Base-by-base conservation (phyloP, 2,888 invertebrate genomes). In the Yponomeuta evonymella region DNA sequence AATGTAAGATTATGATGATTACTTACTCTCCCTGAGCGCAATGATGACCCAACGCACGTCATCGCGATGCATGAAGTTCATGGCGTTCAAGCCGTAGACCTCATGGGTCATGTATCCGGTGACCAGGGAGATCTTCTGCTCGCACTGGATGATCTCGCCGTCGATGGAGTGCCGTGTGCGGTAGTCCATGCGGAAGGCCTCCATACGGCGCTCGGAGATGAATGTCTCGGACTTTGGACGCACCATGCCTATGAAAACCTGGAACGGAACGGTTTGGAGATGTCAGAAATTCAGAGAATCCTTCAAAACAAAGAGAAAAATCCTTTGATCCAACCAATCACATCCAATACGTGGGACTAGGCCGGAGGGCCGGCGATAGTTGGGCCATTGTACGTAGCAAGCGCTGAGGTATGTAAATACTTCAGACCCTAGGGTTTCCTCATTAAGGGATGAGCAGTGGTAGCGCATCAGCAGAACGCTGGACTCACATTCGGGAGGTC, bases 21-120 rank as follows among this genome's bases (percentile, higher is more conserved):
- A 84, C 90, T 88, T 79, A 90, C 90, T 97, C 87, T 97, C 96
- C 76, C 96, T 93, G 70, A 98, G 93, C 0, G 97, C 97, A 71
- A 97, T 95, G 86, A 97, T 95, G 10, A 97, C 96, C 96, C 96
- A 97, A 77, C 95, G 94, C 12, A 96, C 96, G 85, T 98, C 97
- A 75, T 97, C 96, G 73, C 94, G 94, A 84, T 97, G 97, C 95
- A 98, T 97, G 81, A 96, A 97, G 78, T 95, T 95, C 88, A 98
- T 98, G 0, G 97, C 97, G 75, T 96, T 97, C 73, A 95, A 88
- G 11, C 97, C 97, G n/a, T 94, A 93, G 6, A 97, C 96, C 88
- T 98, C 98, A 73, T 96, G 95, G 0, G 95, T 95, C 95, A 98
- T 94, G 83, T 97, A 97, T 1, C 98, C 98, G 48, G 97, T 96